Evolutionary conservation across 2,113 vertebrate species (phyloP).

Genomic region (Monopterus albus): DNA sequence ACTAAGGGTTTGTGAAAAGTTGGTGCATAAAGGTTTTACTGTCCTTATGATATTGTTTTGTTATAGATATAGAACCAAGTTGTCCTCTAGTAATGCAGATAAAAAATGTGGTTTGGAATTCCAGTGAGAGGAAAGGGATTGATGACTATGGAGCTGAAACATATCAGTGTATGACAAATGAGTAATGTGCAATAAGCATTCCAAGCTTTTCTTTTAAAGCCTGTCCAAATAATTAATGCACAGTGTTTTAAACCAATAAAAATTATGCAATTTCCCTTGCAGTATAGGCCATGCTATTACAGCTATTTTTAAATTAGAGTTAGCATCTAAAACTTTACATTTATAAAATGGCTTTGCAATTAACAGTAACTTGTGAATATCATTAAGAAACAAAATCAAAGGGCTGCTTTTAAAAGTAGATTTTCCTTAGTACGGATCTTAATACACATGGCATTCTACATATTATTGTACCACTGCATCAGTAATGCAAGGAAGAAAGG

Average conservation of each 20-base stretch:
- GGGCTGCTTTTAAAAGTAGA: no score
- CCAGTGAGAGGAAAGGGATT: conserved; percentile 1
- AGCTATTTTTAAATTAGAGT: neutral
- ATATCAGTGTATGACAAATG: conserved; percentile 1
- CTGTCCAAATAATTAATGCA: conserved; percentile 3
- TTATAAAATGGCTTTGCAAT: neutral
- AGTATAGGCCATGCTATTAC: neutral
- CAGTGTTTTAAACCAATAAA: conserved; percentile 13
- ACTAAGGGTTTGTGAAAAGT: neutral
- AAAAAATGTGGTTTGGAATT: conserved; percentile 33
- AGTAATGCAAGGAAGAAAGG: no score
- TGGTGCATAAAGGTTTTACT: neutral
- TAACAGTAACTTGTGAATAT: neutral
- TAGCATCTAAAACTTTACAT: neutral
- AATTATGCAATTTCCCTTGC: neutral
- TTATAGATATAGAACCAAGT: neutral
- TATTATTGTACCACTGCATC: no score
- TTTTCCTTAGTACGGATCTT: no score
- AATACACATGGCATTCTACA: no score
- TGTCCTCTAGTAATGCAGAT: conserved; percentile 8
- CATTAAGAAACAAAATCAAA: neutral
- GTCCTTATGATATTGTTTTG: neutral
- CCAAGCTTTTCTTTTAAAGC: conserved; percentile 6
- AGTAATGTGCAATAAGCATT: conserved; percentile 31
- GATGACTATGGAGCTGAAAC: conserved; percentile 21